Evolutionary conservation across 2,888 invertebrate genomes (phyloP), one percentile per base, ranked within the genome.

Genomic region (Apodemia mormo): DNA sequence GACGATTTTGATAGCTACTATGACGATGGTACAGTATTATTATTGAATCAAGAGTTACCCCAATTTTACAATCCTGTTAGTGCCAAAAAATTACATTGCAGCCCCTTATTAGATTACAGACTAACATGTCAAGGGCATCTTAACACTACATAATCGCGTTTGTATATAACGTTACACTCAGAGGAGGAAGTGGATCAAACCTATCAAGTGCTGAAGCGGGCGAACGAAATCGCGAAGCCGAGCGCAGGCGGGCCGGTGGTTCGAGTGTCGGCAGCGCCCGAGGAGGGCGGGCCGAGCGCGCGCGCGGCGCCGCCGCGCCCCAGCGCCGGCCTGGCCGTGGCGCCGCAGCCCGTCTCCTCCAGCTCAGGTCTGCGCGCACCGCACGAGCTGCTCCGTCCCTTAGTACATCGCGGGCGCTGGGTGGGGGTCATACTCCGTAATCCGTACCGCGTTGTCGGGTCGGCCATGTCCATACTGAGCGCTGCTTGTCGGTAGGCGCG

Each of bases 201-300:
- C 92, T 98, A 98, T 94, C 97, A 97, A 95, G 97, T 98, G 89
- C 95, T 98, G 94, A 98, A 98, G 95, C 97, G 98, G 91, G 98
- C 98, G 85, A 97, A 97, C 87, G 97, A 98, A 95, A 96, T 97
- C 85, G 95, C 95, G 82, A 95, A 94, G 88, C 92, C 93, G 83
- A 93, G 84, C 94, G 93, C 85, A 84, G 87, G 88, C 89, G 93
- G 91, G 82, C 90, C 89, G 73, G 87, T 90, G 81, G 92, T 92
- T 80, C 91, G 90, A 79, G 90, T 90, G 86, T 87, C 90, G 78
- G 86, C 89, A 78, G 87, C 90, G 78, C 81, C 82, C 71, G 81
- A 80, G 77, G 79, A 78, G 76, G 86, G 92, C 49, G 49, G 49
- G 87, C 87, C 84, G 84, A 82, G 82, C 80, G 84, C 88, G 80